Base-by-base conservation (phyloP, 2,797 vertebrate genomes). In the Amblyopsis hoosieri region DNA sequence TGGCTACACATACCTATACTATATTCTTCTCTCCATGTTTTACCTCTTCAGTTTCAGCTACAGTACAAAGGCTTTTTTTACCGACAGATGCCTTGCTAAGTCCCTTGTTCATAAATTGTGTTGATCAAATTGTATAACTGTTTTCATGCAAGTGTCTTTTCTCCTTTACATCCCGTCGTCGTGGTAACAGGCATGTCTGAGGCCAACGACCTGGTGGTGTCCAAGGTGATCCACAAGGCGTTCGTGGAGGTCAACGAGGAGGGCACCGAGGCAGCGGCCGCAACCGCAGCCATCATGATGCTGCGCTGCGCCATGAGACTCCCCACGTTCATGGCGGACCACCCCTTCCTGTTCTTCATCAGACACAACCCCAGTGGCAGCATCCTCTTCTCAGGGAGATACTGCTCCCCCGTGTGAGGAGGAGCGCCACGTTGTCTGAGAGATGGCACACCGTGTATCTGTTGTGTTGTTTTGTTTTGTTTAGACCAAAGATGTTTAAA, bases 321-420 rank as follows among this genome's bases (percentile, higher is more conserved):
- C n/a, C 46, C 19, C 3, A 0, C 0, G 0, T 94, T 97, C 60
- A 82, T 70, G 2, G 94, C 92, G 0, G 89, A 98, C 76, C 96
- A 93, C 69, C 95, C 96, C 1, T 99, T 98, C 90, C 89, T 99
- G 14, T 96, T 99, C 87, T 93, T 97, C 80, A 96, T 98, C 76
- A 77, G 86, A 14, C 95, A 96, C 53, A 94, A 89, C 47, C 69
- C 77, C 64, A 90, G 91, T 55, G 66, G 8, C 6, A 94, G 74
- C 69, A 65, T 98, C 58, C 83, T 99, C 61, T 98, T 99, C 72
- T 94, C 88, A 0, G 96, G 96, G 11, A 91, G 93, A 4, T 91
- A 88, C 72, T 91, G 78, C 60, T 92, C 87, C 14, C 97, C 96
- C 0, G 1, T 53, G 70, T 86, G 67, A 23, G 19, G 19, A 23